Base-by-base conservation (phyloP, 2,797 vertebrate species). In the Sciurus vulgaris region DNA sequence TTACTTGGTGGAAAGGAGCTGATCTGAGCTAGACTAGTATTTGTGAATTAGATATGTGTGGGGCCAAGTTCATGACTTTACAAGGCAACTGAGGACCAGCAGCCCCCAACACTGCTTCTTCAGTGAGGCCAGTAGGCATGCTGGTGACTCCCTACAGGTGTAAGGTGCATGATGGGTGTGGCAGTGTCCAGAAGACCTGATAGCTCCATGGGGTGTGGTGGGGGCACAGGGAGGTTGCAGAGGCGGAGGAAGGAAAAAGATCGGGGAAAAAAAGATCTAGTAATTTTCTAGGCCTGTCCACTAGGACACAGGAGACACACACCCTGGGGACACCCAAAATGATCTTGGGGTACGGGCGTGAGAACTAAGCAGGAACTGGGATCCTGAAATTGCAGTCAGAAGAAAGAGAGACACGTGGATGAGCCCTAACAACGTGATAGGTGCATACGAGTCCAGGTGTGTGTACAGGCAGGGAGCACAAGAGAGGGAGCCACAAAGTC, bases 401-500 rank as follows among this genome's bases (percentile, higher is more conserved):
- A 89, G 59, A 44, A 77, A 72, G 47, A 94, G n/a, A 81, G 22
- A 70, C 49, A 67, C 33, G 7, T n/a, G 38, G 59, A 89, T 5
- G 20, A 93, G 49, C 69, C 38, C 41, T 41, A 56, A 69, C 0
- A 24, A 87, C 2, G 20, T 72, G 85, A 59, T 7, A 24, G 18
- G 70, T 33, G 44, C 69, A 74, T 67, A 22, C 38, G 61, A 89
- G 86, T 54, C 49, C 77, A 92, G 78, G 63, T 92, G 85, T 92
- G 59, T 69, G 24, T 15, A 11, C 70, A 78, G 79, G 82, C 9
- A n/a, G 77, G 56, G 69, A 88, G 17, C n/a, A 14, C 30, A n/a
- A 22, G 51, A 56, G 24, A 77, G 1, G 81, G 88, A 97, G 91
- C 93, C 95, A 92, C 70, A 38, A 59, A 76, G 97, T 95, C 96